Evolutionary conservation across 2,888 invertebrate species (phyloP).

Genomic region (Thecocarcelia acutangulata): DNA sequence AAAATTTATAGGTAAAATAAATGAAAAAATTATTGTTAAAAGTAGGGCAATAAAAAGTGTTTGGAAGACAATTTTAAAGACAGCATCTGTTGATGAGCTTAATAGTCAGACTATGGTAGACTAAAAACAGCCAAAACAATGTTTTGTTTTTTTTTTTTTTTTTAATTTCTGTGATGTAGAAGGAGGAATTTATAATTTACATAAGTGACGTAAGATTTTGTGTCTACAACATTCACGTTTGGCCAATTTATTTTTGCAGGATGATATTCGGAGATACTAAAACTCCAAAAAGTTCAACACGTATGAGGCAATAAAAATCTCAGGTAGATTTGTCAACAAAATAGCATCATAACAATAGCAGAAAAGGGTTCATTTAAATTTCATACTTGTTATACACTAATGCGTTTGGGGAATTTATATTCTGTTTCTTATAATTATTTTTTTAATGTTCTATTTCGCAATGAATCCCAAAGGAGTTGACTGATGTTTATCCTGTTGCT

Average conservation of each 20-base stretch:
- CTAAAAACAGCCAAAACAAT: too few relatives aligned
- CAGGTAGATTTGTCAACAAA: conserved; percentile 36
- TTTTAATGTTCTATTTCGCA: not conserved
- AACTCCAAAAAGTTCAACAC: not conserved
- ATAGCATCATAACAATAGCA: not conserved
- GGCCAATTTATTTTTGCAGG: conserved; percentile 1
- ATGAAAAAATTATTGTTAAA: too few relatives aligned
- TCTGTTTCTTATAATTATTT: not conserved
- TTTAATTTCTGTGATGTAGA: too few relatives aligned
- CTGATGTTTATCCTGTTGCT: conserved; percentile 65
- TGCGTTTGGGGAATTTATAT: conserved; percentile 28
- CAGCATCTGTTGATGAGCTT: too few relatives aligned
- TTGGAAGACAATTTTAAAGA: too few relatives aligned
- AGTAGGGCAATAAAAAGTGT: too few relatives aligned
- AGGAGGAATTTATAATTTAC: not conserved
- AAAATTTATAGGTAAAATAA: too few relatives aligned
- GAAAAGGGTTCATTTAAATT: conserved; percentile 41
- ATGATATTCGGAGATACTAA: not conserved
- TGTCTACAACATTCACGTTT: not conserved
- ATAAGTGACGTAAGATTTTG: conserved; percentile 16
- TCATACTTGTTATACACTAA: not conserved
- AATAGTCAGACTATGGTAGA: too few relatives aligned
- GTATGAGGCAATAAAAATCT: conserved; percentile 6
- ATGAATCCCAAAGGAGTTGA: conserved; percentile 46
- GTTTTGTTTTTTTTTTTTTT: too few relatives aligned